These are phyloP conservation scores for Peromyscus maniculatus DNA, from an alignment of 2,113 vertebrate genomes.

Conservation along the genomic window DNA sequence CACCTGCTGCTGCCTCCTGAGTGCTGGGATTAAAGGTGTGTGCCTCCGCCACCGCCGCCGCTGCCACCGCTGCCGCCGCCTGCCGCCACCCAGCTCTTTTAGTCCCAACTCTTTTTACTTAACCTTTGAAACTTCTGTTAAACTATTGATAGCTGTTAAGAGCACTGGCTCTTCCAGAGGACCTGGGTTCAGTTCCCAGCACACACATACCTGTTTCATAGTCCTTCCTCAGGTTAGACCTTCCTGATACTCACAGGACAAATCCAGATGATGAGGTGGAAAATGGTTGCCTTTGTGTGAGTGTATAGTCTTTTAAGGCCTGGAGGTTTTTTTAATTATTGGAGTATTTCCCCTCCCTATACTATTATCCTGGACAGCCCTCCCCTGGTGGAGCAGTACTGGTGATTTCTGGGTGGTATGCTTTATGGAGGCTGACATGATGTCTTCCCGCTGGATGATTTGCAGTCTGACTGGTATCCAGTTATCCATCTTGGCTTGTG, in stretches of 20 bases:
- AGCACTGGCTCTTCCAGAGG: neutral
- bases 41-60: neutral
- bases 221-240: neutral
- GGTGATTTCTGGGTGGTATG: rapidly evolving
- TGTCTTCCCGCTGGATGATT: neutral
- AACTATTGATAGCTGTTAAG: neutral
- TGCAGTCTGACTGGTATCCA: neutral
- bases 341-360: neutral
- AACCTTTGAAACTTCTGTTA: neutral
- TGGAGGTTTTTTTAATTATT: neutral
- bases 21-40: neutral
- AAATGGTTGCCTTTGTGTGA: neutral
- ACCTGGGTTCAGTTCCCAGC: neutral
- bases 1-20: neutral
- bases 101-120: neutral
- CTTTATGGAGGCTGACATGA: constrained; percentile 27
- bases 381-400: neutral
- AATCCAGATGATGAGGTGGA: neutral
- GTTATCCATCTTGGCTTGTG: neutral
- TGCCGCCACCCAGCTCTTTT: neutral
- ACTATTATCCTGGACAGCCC: neutral
- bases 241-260: neutral
- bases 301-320: too few species aligned
- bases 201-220: neutral
- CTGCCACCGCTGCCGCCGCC: neutral